phyloP scores from a whole-genome alignment of 23 tunicate species.

The Corella eumyota region DNA sequence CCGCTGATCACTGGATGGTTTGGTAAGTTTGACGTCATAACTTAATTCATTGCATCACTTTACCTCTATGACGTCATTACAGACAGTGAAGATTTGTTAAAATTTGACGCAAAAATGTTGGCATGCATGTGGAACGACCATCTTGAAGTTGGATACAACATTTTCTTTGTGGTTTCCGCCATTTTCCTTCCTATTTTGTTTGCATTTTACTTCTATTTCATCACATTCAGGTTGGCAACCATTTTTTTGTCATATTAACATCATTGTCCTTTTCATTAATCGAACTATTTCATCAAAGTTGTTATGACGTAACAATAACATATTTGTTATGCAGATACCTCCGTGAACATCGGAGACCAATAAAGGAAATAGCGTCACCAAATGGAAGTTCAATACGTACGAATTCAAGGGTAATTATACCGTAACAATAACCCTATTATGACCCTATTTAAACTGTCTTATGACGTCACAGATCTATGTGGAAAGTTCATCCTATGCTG shows the following conservation, averaged over 20 bases:
- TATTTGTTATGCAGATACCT: too few species aligned
- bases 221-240: constrained; percentile 19
- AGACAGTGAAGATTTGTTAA: background rate
- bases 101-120: constrained; percentile 34
- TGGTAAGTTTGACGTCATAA: constrained; percentile 18
- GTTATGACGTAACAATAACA: too few species aligned
- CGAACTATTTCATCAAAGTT: too few species aligned
- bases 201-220: constrained; percentile 25
- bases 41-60: background rate
- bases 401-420: background rate
- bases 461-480: background rate
- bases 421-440: background rate
- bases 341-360: too few species aligned
- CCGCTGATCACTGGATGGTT: constrained; percentile 54
- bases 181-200: constrained; percentile 39
- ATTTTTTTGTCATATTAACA: background rate
- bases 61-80: background rate
- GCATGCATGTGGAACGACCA: constrained; percentile 64
- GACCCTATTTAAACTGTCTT: background rate
- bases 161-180: constrained; percentile 41
- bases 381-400: constrained; percentile 6
- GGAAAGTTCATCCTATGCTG: background rate
- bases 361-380: constrained; percentile 15
- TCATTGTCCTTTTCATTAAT: background rate
- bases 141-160: constrained; percentile 16